Conservation (phyloP, 2,113 vertebrate genomes). For the Antigone vipio region DNA sequence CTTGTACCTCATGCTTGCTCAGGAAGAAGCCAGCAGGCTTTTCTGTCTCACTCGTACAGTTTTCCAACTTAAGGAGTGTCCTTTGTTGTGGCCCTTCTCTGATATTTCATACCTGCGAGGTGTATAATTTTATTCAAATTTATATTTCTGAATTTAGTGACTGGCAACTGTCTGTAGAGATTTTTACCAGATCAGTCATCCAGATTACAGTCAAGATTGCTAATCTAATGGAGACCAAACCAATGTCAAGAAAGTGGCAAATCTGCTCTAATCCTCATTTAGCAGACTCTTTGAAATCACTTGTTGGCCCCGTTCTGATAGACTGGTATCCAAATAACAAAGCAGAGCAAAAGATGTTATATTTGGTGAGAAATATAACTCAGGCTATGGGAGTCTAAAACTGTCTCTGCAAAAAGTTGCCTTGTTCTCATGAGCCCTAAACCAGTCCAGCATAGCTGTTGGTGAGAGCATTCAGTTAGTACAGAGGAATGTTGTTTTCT, state of each 20-base stretch:
- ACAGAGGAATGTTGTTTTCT: rapidly evolving
- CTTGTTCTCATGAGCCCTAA: not conserved
- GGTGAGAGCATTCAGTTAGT: not conserved
- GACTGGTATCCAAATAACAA: not conserved
- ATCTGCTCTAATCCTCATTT: not conserved
- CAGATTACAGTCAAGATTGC: not conserved
- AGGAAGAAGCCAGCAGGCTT: not conserved
- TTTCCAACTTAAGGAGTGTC: rapidly evolving
- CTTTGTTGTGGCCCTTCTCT: rapidly evolving
- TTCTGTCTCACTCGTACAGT: not conserved
- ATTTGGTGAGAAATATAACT: not conserved
- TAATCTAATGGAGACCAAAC: not conserved
- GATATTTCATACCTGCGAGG: not conserved
- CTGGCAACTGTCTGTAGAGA: not conserved
- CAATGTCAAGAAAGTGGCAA: not conserved
- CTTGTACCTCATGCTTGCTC: rapidly evolving
- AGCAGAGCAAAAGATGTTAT: not conserved
- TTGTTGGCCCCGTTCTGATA: not conserved
- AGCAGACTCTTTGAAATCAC: not conserved
- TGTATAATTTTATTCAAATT: not conserved
- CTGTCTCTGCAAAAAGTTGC: not conserved
- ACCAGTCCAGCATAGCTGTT: not conserved
- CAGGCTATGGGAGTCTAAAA: not conserved
- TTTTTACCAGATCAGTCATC: not conserved
- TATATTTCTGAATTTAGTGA: not conserved